Percentiles rank a stretch among this genome's conserved stretches.
Evolutionary conservation across 2,888 invertebrate species (phyloP).

Genomic region (Cephonodes hylas): DNA sequence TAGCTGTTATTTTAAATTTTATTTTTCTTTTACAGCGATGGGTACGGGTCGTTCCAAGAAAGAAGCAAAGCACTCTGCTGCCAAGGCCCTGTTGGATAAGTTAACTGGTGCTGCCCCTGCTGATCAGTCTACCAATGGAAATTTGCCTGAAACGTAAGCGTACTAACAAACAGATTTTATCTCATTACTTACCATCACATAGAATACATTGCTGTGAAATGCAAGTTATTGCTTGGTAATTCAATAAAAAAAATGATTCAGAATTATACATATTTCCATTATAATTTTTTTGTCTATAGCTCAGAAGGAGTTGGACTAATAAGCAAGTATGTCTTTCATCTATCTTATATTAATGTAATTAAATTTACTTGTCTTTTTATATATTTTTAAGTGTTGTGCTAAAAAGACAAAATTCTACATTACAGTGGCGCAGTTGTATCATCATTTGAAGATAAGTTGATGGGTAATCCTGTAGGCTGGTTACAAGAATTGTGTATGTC

Average conservation of each 20-base stretch:
- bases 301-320: constrained; percentile 1
- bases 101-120: constrained; percentile 87
- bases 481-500: constrained; percentile 98
- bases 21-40: constrained; percentile 81
- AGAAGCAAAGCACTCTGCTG: constrained; percentile 98
- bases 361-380: background rate
- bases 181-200: background rate
- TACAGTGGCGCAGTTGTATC: constrained; percentile 76
- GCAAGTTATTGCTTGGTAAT: too few relatives aligned
- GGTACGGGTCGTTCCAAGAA: constrained; percentile 97
- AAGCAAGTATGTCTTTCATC: background rate
- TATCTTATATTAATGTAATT: background rate
- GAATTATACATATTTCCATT: background rate
- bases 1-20: background rate
- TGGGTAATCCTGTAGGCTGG: constrained; percentile 97
- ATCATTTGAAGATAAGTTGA: constrained; percentile 88
- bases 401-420: constrained; percentile 24
- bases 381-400: background rate
- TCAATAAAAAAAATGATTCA: background rate
- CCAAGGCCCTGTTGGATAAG: constrained; percentile 93
- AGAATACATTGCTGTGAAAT: background rate
- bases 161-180: background rate
- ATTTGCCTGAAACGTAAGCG: constrained; percentile 69
- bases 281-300: background rate
- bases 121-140: constrained; percentile 80